Base-by-base conservation (phyloP, 2,888 invertebrate genomes). In the Rotaria macrura region DNA sequence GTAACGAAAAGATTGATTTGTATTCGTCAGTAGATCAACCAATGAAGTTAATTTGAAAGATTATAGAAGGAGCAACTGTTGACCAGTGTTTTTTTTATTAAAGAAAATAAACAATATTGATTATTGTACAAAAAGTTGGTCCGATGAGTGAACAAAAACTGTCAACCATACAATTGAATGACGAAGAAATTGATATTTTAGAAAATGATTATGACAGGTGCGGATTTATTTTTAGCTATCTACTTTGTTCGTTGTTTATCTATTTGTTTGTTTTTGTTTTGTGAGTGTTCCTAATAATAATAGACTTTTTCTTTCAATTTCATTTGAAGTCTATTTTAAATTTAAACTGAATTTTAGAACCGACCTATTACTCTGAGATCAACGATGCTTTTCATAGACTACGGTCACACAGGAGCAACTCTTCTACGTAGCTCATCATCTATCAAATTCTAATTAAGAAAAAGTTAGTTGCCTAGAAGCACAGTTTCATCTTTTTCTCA, bases 171-270 rank as follows among this genome's bases (percentile, higher is more conserved):
- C 65, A 65, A 34, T 34, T 65, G 20, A 34, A 17, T 65, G 65
- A 29, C 38, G 65, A 65, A 65, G 65, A 65, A 65, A 65, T 20
- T 34, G 65, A 65, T 20, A 65, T 65, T 65, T 20, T 65, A 65
- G 65, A 65, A 65, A 65, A 65, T 65, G 65, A 65, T 34, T 65
- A 65, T 65, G 65, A 65, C 29, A 65, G 65, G 65, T 65, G 34
- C 14, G 65, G 38, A 34, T 34, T 20, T 0, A 20, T 20, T 34
- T n/a, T 65, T 65, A 34, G 38, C 20, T 65, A 34, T 65, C 17
- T 34, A 20, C 14, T 65, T 34, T 65, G 34, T 65, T 65, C 65
- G 34, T 65, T 65, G 65, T 65, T 65, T 52, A 4, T 52, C 5
- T 52, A 4, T 52, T 52, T 52, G 3, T 52, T 65, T 65, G 14